Percentiles rank a stretch among this genome's conserved stretches.
phyloP scores from a whole-genome alignment of 2,888 invertebrate species.

The Drosophila ezoana region DNA sequence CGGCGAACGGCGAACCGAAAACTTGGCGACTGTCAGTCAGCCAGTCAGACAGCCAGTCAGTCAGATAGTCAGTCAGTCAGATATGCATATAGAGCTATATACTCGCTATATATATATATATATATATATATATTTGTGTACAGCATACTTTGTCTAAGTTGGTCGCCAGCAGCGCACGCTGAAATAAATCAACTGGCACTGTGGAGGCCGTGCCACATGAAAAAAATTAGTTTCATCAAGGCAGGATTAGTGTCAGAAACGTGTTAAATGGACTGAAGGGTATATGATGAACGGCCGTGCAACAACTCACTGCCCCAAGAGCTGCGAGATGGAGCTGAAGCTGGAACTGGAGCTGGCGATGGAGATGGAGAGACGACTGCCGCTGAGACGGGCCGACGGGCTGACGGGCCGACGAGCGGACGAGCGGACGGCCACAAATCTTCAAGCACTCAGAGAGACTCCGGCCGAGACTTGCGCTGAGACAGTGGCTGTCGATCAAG shows the following conservation, averaged over 20 bases:
- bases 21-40: constrained; percentile 43
- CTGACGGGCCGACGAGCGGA: constrained; percentile 6
- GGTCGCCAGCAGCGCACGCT: constrained; percentile 79
- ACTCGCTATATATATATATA: constrained; percentile 4
- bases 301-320: constrained; percentile 43
- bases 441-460: constrained; percentile 52
- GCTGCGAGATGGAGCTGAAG: constrained; percentile 10
- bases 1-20: constrained; percentile 18
- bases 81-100: constrained; percentile 35
- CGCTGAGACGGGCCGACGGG: constrained; percentile 6
- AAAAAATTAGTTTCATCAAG: constrained; percentile 85
- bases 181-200: constrained; percentile 83
- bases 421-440: constrained; percentile 35
- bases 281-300: constrained; percentile 83
- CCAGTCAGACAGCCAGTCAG: constrained; percentile 38
- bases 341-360: constrained; percentile 1
- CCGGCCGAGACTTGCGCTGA: constrained; percentile 23
- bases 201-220: constrained; percentile 75
- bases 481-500: constrained; percentile 53
- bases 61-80: constrained; percentile 43
- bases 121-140: constrained; percentile 18
- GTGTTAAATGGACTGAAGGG: constrained; percentile 86
- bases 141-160: constrained; percentile 77
- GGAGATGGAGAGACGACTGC: constrained; percentile 8
- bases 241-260: constrained; percentile 85